These are phyloP conservation scores for Uromys caudimaculatus DNA, from an alignment of 2,797 vertebrate species.

Conservation along the genomic window DNA sequence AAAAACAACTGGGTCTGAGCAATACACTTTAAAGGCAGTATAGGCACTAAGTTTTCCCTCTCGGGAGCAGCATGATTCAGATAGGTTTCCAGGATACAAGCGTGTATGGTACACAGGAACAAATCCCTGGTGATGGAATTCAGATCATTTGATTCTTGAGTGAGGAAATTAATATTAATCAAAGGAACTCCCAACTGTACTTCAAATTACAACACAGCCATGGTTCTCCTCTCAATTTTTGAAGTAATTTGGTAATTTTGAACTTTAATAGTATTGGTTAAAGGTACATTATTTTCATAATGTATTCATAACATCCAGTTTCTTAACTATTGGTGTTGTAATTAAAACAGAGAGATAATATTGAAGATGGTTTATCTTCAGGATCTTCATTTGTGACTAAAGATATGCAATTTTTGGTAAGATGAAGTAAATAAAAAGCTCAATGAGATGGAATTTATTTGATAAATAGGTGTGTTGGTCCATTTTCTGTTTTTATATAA, in stretches of 20 bases:
- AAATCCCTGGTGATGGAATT: neutral
- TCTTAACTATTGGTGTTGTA: neutral
- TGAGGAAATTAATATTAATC: neutral
- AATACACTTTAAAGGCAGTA: neutral
- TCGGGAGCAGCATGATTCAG: neutral
- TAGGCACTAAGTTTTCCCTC: neutral
- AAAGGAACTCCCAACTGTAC: neutral
- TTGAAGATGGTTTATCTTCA: neutral
- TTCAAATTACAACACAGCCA: neutral
- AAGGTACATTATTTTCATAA: slow-evolving; percentile 18
- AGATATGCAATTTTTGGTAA: neutral
- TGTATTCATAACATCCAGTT: neutral
- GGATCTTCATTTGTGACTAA: neutral
- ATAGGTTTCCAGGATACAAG: neutral
- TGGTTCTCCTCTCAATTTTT: neutral
- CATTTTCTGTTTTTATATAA: neutral
- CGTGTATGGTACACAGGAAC: neutral
- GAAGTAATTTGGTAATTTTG: neutral
- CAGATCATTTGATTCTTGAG: neutral
- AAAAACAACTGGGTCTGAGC: neutral
- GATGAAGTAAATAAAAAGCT: neutral
- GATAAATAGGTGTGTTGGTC: neutral
- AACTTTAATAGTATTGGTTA: slow-evolving; percentile 11
- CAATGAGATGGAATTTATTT: neutral
- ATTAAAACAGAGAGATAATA: neutral